phyloP scores from a whole-genome alignment of 1,140 invertebrate species.

The Ostrea denselamellosa region DNA sequence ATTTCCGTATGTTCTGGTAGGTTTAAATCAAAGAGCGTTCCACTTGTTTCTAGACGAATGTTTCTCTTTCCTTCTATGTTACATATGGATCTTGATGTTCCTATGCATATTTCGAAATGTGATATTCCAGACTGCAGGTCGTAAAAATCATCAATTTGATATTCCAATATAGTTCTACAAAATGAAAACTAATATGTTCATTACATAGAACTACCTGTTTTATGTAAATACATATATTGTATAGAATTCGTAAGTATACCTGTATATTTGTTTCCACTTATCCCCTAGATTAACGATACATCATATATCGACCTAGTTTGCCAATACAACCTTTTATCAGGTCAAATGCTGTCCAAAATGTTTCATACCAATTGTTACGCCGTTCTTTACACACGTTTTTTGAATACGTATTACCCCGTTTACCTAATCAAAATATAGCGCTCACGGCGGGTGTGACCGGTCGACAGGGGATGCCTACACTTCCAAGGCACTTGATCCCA shows the following conservation, averaged over 20 bases:
- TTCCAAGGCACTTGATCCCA: no score
- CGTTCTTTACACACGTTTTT: no score
- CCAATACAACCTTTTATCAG: no score
- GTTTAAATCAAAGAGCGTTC: constrained; percentile 46
- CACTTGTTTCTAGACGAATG: constrained; percentile 40
- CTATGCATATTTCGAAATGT: constrained; percentile 63
- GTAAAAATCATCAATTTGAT: constrained; percentile 60
- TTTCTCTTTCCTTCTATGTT: constrained; percentile 50
- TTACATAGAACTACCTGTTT: neutral
- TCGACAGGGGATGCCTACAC: no score
- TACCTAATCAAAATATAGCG: no score
- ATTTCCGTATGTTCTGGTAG: constrained; percentile 49
- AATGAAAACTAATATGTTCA: neutral
- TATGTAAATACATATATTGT: neutral
- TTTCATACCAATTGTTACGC: no score
- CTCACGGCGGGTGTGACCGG: no score
- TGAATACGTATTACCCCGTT: no score
- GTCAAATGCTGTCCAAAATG: no score
- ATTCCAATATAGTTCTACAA: constrained; percentile 53
- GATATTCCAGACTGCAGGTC: constrained; percentile 65
- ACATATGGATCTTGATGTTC: constrained; percentile 44
- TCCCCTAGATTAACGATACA: no score
- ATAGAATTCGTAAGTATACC: neutral
- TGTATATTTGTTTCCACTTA: no score
- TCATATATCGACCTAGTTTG: no score